Percentiles rank a stretch among this genome's conserved stretches.
phyloP scores from a whole-genome alignment of 2,113 vertebrate species.

The Myiagra hebetior region DNA sequence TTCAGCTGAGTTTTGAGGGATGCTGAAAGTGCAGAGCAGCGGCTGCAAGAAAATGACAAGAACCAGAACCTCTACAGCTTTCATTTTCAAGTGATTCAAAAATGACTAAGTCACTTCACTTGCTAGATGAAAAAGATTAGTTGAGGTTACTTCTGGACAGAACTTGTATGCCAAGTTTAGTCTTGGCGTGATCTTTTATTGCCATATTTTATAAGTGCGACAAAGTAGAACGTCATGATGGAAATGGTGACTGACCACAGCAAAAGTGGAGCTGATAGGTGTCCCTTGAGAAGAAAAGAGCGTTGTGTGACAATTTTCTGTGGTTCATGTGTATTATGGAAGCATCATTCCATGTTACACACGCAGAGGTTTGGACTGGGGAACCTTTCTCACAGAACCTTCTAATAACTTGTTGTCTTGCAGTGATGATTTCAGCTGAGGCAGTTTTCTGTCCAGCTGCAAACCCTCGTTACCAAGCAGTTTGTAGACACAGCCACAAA shows the following conservation, averaged over 20 bases:
- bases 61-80: conserved; percentile 14
- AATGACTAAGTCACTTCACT: not conserved
- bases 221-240: not conserved
- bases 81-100: not conserved
- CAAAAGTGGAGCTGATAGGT: not conserved
- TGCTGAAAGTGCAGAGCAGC: not conserved
- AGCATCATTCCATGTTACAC: not conserved
- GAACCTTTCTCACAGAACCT: not conserved
- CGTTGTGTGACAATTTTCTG: not conserved
- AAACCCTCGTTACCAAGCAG: not conserved
- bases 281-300: not conserved
- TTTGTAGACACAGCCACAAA: not conserved
- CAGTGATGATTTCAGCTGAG: not conserved
- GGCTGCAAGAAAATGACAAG: not conserved
- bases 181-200: conserved; percentile 46
- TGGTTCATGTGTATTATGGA: not conserved
- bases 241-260: conserved; percentile 40
- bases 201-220: not conserved
- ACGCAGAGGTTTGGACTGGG: not conserved
- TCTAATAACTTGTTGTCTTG: not conserved
- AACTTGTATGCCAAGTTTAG: not conserved
- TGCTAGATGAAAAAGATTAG: not conserved
- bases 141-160: conserved; percentile 48
- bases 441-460: not conserved
- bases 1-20: not conserved